A percentile compares a stretch with the other conserved stretches of the same genome.
phyloP scores from a whole-genome alignment of 2,888 invertebrate species.

The Orthonychiurus folsomi region DNA sequence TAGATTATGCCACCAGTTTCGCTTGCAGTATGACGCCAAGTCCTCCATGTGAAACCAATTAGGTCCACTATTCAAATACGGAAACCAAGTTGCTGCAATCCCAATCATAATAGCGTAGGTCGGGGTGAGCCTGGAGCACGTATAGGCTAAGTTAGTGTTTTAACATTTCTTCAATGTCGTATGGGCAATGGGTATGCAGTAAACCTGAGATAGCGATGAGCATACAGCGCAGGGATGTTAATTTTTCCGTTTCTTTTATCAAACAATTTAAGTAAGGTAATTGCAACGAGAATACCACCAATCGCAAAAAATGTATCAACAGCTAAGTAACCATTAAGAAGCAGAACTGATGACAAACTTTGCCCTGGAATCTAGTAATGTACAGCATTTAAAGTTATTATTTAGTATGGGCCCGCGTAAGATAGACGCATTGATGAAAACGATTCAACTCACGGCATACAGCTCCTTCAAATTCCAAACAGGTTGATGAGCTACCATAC shows the following conservation, averaged over 20 bases:
- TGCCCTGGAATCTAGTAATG: too few relatives aligned
- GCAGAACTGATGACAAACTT: slow-evolving; percentile 7
- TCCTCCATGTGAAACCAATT: slow-evolving; percentile 42
- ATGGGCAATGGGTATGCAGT: too few relatives aligned
- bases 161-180: too few relatives aligned
- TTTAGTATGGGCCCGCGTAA: too few relatives aligned
- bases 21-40: slow-evolving; percentile 30
- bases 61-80: slow-evolving; percentile 44
- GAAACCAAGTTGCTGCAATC: slow-evolving; percentile 42
- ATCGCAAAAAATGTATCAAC: slow-evolving; percentile 42
- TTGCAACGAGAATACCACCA: slow-evolving; percentile 40
- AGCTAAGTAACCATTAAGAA: slow-evolving; percentile 38
- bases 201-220: slow-evolving; percentile 41
- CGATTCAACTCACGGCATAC: too few relatives aligned
- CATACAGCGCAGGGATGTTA: slow-evolving; percentile 34
- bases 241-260: slow-evolving; percentile 36
- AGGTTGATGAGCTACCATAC: slow-evolving; percentile 48
- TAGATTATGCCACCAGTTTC: slow-evolving; percentile 40
- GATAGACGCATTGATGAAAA: too few relatives aligned
- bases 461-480: slow-evolving; percentile 51
- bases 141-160: background rate
- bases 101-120: slow-evolving; percentile 43
- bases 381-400: too few relatives aligned
- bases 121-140: slow-evolving; percentile 42
- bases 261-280: slow-evolving; percentile 37